Percentiles rank a stretch among this genome's conserved stretches.
These are phyloP conservation scores for Dendroctonus valens DNA, from an alignment of 1,140 invertebrate species.

Conservation along the genomic window DNA sequence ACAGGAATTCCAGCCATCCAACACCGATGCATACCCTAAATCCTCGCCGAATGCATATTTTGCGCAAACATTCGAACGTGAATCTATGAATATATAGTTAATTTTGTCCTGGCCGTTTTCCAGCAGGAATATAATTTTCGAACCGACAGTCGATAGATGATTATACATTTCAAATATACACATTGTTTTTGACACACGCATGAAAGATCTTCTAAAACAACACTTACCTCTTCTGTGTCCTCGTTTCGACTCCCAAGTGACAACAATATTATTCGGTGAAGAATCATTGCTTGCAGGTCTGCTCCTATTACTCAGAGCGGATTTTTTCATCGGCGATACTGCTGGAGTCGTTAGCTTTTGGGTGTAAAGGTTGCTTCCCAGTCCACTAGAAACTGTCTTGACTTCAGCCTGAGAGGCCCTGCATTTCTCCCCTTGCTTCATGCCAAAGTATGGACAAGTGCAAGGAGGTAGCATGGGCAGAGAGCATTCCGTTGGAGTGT, in stretches of 20 bases:
- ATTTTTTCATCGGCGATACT: slow-evolving; percentile 37
- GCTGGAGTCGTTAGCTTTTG: slow-evolving; percentile 39
- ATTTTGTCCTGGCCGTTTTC: no score
- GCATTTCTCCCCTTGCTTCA: slow-evolving; percentile 52
- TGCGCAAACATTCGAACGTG: no score
- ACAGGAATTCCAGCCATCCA: no score
- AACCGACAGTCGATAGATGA: no score
- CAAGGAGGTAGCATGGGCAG: slow-evolving; percentile 67
- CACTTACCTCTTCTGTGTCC: slow-evolving; percentile 49
- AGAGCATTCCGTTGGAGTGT: slow-evolving; percentile 34
- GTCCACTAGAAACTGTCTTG: slow-evolving; percentile 56
- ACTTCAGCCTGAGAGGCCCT: slow-evolving; percentile 53
- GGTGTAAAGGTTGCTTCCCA: slow-evolving; percentile 24
- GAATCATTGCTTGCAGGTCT: slow-evolving; percentile 37
- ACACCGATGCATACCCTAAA: no score
- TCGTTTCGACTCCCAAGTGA: slow-evolving; percentile 61
- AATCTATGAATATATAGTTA: no score
- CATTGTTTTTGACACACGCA: no score
- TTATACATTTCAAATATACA: no score
- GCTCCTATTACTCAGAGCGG: slow-evolving; percentile 25
- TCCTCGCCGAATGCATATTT: no score
- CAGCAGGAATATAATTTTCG: no score
- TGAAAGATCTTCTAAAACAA: not conserved
- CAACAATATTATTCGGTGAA: slow-evolving; percentile 51
- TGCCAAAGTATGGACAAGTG: slow-evolving; percentile 77